Base-by-base conservation (phyloP, 2,797 vertebrate genomes). In the Trachurus trachurus region DNA sequence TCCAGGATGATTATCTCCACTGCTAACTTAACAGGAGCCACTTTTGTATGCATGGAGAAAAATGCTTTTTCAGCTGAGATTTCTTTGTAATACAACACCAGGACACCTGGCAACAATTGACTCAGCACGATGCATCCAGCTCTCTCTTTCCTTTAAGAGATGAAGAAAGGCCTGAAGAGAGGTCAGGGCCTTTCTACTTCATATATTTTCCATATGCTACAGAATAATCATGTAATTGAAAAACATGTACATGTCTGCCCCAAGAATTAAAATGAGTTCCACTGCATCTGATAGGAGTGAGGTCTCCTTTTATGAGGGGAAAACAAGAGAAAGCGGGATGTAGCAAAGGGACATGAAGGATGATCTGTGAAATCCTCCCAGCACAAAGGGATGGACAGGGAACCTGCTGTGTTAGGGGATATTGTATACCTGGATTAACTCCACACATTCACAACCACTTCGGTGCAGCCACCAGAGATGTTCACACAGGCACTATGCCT, bases 351-450 rank as follows among this genome's bases (percentile, higher is more conserved):
- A 82, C 69, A 60, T 40, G 34, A 71, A 67, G 60, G 65, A 49
- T 17, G 0, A 59, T 69, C 54, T 64, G 22, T 67, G 63, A 83
- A 81, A 11, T 64, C 76, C 66, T 66, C 56, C 13, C 58, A 47
- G 26, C 59, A 88, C 68, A 87, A 90, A 90, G 72, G 70, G 71
- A 72, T 71, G 60, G 66, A 60, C 31, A 44, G 54, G 45, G n/a
- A 52, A 49, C 90, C 79, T 26, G 84, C 80, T 74, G 87, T 39
- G 86, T 71, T 37, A 10, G 58, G 74, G 76, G 76, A 86, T 64
- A 91, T 89, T 92, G 81, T 59, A 79, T 86, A 45, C 52, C 66
- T 69, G 76, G 89, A 90, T 92, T 89, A 92, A 82, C 63, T 74
- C 79, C 21, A 60, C 61, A 63, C 5, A 7, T 78, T 68, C 37